A percentile compares a stretch with the other conserved stretches of the same genome.
Evolutionary conservation across 2,113 vertebrate genomes (phyloP).

Genomic region (Epinephelus moara): DNA sequence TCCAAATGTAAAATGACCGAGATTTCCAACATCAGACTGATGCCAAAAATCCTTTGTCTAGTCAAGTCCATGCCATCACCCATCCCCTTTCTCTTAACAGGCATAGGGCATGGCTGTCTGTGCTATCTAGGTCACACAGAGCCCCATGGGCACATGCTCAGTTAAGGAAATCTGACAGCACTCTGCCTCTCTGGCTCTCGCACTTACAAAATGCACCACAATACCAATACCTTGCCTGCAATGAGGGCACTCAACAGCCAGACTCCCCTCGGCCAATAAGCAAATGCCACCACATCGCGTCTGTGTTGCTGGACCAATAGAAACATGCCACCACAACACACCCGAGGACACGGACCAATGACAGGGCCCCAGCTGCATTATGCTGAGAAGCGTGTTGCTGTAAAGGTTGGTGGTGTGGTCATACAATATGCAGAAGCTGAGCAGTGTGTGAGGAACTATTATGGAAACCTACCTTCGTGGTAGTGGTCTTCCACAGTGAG

Average conservation of each 20-base stretch:
- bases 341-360: slow-evolving; percentile 58
- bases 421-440: slow-evolving; percentile 55
- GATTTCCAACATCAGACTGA: slow-evolving; percentile 34
- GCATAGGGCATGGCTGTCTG: slow-evolving; percentile 66
- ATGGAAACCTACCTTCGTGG: slow-evolving; percentile 87
- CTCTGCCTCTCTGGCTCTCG: slow-evolving; percentile 68
- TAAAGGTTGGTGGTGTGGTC: slow-evolving; percentile 13
- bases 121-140: slow-evolving; percentile 82
- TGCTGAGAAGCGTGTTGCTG: slow-evolving; percentile 34
- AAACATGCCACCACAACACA: slow-evolving; percentile 55
- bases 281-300: slow-evolving; percentile 61
- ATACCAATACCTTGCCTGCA: slow-evolving; percentile 53
- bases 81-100: slow-evolving; percentile 53
- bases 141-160: slow-evolving; percentile 75
- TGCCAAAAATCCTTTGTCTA: slow-evolving; percentile 59
- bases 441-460: neutral
- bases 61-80: slow-evolving; percentile 45
- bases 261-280: slow-evolving; percentile 61
- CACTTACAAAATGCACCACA: slow-evolving; percentile 63
- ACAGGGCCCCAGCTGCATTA: slow-evolving; percentile 4
- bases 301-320: slow-evolving; percentile 65
- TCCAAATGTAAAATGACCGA: slow-evolving; percentile 25
- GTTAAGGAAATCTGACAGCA: slow-evolving; percentile 84
- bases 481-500: slow-evolving; percentile 97
- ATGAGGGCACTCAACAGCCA: slow-evolving; percentile 42